Base-by-base conservation (phyloP, 2,888 invertebrate species). In the Eutolmus rufibarbis region DNA sequence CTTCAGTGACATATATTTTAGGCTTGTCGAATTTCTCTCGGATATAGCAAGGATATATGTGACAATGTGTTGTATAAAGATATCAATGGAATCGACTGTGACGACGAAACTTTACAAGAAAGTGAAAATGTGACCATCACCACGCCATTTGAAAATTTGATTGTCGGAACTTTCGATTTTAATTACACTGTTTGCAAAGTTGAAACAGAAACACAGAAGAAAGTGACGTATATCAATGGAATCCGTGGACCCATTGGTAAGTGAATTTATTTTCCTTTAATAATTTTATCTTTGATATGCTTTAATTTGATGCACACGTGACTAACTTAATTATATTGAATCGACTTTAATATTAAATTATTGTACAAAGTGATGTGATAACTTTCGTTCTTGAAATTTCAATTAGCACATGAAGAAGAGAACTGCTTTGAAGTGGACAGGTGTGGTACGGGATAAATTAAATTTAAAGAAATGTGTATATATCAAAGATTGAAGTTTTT, bases 171-270 rank as follows among this genome's bases (percentile, higher is more conserved):
- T 66, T 19, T 88, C 7, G 90, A 90, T 43, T 92, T 92, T 28
- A 91, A 91, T 86, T 91, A 90, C 16, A 91, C 92, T 1, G 92
- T 92, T 14, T 93, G 93, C 89, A 91, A 92, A 87, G 92, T 92
- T 16, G 93, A 93, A 90, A 89, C 90, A 0, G 92, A 93, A 87
- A 91, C 92, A 0, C 93, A 93, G 88, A 91, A 90, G 87, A 88
- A 91, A 37, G 90, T 91, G 12, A 90, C 92, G 1, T 90, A 91
- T 88, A 90, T 92, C 19, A 91, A 91, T 81, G 92, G 92, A 9
- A 91, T 91, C 86, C 90, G 93, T 28, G 92, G 92, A 16, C 92
- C 93, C 1, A 91, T 93, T 86, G 92, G 92, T 92, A 90, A 90
- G 90, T 87, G 28, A 37, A 40, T 2, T 40, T 28, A 51, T 51